These are phyloP conservation scores for Perdita meconis DNA, from an alignment of 2,888 invertebrate genomes.

Conservation along the genomic window DNA sequence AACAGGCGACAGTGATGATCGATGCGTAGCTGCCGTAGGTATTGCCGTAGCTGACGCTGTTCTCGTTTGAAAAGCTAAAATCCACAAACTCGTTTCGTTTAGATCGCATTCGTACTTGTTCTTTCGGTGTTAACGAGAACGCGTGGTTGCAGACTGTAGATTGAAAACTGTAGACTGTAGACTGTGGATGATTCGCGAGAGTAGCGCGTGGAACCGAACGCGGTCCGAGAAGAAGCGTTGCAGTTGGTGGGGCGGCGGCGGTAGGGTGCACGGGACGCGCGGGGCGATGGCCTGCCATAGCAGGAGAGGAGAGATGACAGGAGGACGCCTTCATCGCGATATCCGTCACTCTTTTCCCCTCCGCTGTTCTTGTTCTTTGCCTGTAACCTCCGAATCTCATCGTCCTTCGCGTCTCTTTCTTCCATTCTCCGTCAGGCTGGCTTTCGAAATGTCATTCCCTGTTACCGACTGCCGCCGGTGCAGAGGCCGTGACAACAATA, in stretches of 20 bases:
- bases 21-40: constrained; percentile 77
- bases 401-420: constrained; percentile 73
- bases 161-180: background rate
- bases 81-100: constrained; percentile 74
- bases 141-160: background rate
- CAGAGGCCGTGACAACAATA: constrained; percentile 81
- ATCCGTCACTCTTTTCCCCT: constrained; percentile 80
- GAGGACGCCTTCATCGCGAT: constrained; percentile 82
- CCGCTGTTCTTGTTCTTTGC: constrained; percentile 56
- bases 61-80: constrained; percentile 75
- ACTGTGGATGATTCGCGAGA: background rate
- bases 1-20: constrained; percentile 83
- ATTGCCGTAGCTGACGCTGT: constrained; percentile 67
- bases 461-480: constrained; percentile 77
- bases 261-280: constrained; percentile 11
- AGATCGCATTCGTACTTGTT: constrained; percentile 7
- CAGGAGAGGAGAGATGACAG: constrained; percentile 75
- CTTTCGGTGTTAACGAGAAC: background rate
- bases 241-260: constrained; percentile 10
- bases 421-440: constrained; percentile 77
- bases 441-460: constrained; percentile 81
- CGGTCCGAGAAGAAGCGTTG: constrained; percentile 26
- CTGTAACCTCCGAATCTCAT: constrained; percentile 51
- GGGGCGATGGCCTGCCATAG: constrained; percentile 59
- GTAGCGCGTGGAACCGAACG: constrained; percentile 28